Evolutionary conservation across 2,888 invertebrate genomes (phyloP).

Genomic region (Pristionchus japonicus): DNA sequence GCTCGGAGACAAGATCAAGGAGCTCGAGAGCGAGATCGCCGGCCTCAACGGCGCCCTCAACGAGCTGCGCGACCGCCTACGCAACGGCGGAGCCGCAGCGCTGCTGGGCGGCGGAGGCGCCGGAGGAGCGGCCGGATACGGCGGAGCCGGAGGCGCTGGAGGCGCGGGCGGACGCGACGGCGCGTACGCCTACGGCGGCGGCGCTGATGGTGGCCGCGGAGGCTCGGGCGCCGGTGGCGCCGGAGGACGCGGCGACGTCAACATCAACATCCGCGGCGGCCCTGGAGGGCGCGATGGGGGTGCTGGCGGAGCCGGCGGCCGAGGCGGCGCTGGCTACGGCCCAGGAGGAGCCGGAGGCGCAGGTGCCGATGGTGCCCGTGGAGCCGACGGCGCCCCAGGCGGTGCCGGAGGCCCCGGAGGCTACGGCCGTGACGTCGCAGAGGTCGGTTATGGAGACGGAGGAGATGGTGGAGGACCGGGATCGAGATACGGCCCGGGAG

Average conservation of each 20-base stretch:
- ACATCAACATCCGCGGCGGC: slow-evolving; percentile 43
- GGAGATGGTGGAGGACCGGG: background rate
- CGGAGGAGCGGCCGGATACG: slow-evolving; percentile 49
- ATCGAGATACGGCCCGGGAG: background rate
- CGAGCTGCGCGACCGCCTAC: slow-evolving; percentile 52
- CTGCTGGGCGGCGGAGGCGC: slow-evolving; percentile 54
- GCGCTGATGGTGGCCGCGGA: background rate
- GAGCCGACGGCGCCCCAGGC: slow-evolving; percentile 51
- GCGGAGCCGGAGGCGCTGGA: slow-evolving; percentile 48
- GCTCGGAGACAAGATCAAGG: slow-evolving; percentile 50
- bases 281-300: slow-evolving; percentile 43
- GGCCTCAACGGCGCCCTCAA: slow-evolving; percentile 59
- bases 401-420: slow-evolving; percentile 56
- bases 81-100: slow-evolving; percentile 47
- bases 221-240: slow-evolving; percentile 42
- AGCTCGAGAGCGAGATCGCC: slow-evolving; percentile 58
- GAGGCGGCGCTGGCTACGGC: slow-evolving; percentile 21
- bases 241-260: slow-evolving; percentile 43
- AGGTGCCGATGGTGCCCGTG: background rate
- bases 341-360: background rate
- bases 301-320: slow-evolving; percentile 43
- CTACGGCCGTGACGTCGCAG: slow-evolving; percentile 20
- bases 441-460: background rate
- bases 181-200: background rate
- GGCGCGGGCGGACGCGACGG: slow-evolving; percentile 34